Conservation (phyloP, 2,797 vertebrate genomes). For the Chelmon rostratus region DNA sequence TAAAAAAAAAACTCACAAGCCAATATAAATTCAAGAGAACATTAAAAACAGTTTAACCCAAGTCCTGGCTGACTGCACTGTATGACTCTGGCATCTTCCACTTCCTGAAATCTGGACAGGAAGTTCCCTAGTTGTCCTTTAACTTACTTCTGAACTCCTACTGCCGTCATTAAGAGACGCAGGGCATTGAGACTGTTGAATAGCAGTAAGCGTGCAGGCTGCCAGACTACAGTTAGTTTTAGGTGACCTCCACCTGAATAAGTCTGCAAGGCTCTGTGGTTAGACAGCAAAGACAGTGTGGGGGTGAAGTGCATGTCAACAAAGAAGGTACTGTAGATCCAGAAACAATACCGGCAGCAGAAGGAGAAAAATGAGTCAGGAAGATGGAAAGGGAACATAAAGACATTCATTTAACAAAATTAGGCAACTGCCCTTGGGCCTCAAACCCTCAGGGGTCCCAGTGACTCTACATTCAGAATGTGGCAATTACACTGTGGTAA, state of each 20-base stretch:
- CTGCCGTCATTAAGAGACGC: conserved; percentile 20
- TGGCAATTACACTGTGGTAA: background rate
- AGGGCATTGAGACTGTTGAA: background rate
- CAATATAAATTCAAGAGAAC: background rate
- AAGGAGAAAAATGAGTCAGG: background rate
- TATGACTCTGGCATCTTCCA: conserved; percentile 17
- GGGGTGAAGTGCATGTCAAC: background rate
- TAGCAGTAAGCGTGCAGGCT: background rate
- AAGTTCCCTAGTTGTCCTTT: conserved; percentile 56
- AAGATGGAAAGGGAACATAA: conserved; percentile 11
- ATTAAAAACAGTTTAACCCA: conserved; percentile 10
- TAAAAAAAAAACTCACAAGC: background rate
- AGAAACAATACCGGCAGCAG: background rate
- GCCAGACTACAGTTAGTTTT: background rate
- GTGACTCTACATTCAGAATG: background rate
- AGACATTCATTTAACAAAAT: background rate
- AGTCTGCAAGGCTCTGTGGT: background rate
- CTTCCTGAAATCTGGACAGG: conserved; percentile 55
- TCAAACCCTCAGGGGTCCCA: background rate
- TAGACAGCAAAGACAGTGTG: background rate
- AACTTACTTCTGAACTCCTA: conserved; percentile 22
- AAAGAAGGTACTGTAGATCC: background rate
- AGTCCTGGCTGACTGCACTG: background rate
- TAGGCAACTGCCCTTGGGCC: background rate
- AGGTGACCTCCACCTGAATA: conserved; percentile 8